Base-by-base conservation (phyloP, 2,888 invertebrate species). In the Marasmarcha lunaedactyla region DNA sequence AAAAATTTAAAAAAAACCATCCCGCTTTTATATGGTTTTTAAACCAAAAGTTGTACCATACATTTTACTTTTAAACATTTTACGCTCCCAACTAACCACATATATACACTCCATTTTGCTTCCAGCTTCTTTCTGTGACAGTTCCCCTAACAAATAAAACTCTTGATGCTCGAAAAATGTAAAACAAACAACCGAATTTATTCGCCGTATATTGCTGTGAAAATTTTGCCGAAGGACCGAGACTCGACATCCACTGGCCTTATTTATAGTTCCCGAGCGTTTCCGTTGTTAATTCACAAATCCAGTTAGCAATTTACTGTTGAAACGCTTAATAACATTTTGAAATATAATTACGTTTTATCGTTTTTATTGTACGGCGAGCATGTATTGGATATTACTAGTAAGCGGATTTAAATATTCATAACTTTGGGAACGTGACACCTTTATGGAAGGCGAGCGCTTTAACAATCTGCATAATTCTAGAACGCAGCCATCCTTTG, bases 381-480 rank as follows among this genome's bases (percentile, higher is more conserved):
- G 9, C 30, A 11, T 30, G 25, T 37, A 36, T 40, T 33, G 40
- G 20, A 37, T 37, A 40, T 26, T 33, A 15, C 41, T 11, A 36
- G 40, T 33, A 41, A 41, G 30, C 30, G 30, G 2, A 30, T 30
- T 41, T 41, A 41, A 38, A 27, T 27, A 38, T 41, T 41, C 35
- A 41, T 41, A 41, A 38, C 30, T 30, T 11, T 10, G n/a, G 30
- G 30, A 30, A 30, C 30, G 30, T 30, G 30, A 30, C 30, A 30
- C 30, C 30, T 30, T 30, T 30, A 30, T 30, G 30, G 30, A 11
- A 30, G 11, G 30, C 30, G n/a, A 3, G 30, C 30, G 11, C 55
- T 60, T 58, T 59, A 57, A 57, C 54, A 42, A 51, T 50, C 50
- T 52, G 54, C 57, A 59, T 59, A 30, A 30, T 30, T n/a, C 30